A percentile compares a stretch with the other conserved stretches of the same genome.
phyloP scores from a whole-genome alignment of 2,888 invertebrate species.

The Arrhopalites spinosus region DNA sequence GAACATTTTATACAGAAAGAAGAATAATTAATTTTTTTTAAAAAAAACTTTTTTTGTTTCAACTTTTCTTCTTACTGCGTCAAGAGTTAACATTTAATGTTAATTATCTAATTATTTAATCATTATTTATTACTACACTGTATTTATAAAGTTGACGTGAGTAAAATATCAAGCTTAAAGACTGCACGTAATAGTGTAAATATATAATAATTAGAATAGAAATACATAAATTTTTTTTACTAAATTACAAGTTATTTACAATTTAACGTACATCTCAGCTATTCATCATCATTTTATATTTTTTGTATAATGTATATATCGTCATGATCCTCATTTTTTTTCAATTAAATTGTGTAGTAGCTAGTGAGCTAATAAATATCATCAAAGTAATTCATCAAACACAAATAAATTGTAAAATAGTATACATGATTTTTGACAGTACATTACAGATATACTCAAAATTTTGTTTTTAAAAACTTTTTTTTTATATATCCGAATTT shows the following conservation, averaged over 20 bases:
- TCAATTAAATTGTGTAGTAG: not conserved
- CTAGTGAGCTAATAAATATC: slow-evolving; percentile 7
- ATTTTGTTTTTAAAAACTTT: not conserved
- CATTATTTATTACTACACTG: not conserved
- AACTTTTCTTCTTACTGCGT: too few relatives aligned
- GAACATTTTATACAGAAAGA: slow-evolving; percentile 13
- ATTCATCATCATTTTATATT: slow-evolving; percentile 7
- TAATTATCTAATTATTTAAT: not conserved
- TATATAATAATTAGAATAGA: not conserved
- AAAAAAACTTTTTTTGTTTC: too few relatives aligned
- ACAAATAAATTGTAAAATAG: too few relatives aligned
- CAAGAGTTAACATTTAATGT: too few relatives aligned
- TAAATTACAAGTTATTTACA: slow-evolving; percentile 28
- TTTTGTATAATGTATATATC: not conserved
- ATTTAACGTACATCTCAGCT: slow-evolving; percentile 33
- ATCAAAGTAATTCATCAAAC: not conserved
- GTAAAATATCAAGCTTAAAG: not conserved
- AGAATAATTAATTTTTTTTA: slow-evolving; percentile 10
- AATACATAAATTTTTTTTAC: not conserved
- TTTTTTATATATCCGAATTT: too few relatives aligned
- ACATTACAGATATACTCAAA: not conserved
- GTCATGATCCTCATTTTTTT: not conserved
- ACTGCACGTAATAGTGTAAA: not conserved
- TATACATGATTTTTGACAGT: not conserved
- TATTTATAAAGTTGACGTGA: not conserved